phyloP scores from a whole-genome alignment of 2,113 vertebrate species.

The Syrmaticus mikado region DNA sequence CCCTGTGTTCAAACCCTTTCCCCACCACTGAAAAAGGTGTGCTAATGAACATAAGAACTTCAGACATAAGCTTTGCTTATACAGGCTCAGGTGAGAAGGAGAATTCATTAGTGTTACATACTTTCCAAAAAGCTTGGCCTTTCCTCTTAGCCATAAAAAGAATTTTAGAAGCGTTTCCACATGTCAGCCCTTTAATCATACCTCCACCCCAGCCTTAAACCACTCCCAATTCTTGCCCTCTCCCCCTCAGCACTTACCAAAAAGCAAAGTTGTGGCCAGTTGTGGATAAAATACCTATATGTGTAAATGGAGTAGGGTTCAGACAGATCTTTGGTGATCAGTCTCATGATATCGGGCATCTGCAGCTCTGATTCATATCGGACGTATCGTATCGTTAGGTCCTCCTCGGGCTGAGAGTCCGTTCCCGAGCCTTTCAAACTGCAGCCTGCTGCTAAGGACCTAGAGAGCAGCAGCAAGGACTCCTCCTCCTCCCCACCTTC shows the following conservation, averaged over 20 bases:
- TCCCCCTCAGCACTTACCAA: constrained; percentile 88
- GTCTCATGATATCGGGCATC: constrained; percentile 99
- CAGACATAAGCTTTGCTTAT: background rate
- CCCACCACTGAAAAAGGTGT: background rate
- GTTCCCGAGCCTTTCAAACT: constrained; percentile 77
- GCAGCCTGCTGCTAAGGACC: constrained; percentile 76
- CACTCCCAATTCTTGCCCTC: constrained; percentile 37
- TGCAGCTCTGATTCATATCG: constrained; percentile 98
- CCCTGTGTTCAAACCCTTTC: background rate
- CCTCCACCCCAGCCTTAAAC: constrained; percentile 20
- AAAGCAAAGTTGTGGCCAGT: constrained; percentile 99
- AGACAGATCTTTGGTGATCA: constrained; percentile 99
- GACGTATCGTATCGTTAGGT: constrained; percentile 92
- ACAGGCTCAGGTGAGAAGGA: background rate
- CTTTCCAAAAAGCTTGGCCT: background rate
- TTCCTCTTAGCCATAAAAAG: background rate
- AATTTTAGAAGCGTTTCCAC: background rate
- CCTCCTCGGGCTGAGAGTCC: constrained; percentile 80
- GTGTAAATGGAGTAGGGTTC: constrained; percentile 99
- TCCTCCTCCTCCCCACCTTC: constrained; percentile 41
- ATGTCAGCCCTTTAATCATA: background rate
- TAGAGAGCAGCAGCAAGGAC: constrained; percentile 76
- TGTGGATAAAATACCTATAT: constrained; percentile 99
- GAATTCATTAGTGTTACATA: background rate
- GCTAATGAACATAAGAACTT: background rate